phyloP scores from a whole-genome alignment of 2,888 invertebrate species.

The Mystacides longicornis region DNA sequence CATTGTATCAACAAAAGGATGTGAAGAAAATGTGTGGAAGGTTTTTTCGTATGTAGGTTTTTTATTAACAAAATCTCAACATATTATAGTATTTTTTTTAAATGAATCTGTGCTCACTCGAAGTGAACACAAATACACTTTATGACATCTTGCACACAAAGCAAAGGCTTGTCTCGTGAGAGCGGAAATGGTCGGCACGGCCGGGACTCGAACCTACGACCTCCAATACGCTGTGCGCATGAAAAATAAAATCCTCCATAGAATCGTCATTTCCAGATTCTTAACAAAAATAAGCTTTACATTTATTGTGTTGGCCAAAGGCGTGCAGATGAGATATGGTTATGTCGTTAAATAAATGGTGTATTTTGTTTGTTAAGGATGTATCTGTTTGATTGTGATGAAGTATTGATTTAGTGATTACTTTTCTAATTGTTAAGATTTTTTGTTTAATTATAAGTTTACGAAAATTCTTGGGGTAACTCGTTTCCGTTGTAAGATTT shows the following conservation, averaged over 20 bases:
- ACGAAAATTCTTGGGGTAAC: background rate
- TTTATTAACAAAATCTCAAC: too few relatives aligned
- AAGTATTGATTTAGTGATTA: background rate
- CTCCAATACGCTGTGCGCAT: too few relatives aligned
- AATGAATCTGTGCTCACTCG: too few relatives aligned
- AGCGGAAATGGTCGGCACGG: too few relatives aligned
- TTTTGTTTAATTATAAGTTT: background rate
- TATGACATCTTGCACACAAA: too few relatives aligned
- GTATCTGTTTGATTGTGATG: background rate
- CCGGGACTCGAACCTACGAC: too few relatives aligned
- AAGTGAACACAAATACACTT: too few relatives aligned
- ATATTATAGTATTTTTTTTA: too few relatives aligned
- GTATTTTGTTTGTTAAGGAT: background rate
- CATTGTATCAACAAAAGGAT: too few relatives aligned
- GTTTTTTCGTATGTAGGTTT: too few relatives aligned
- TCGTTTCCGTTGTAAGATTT: slow-evolving; percentile 1
- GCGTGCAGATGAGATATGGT: background rate
- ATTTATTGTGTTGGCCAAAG: slow-evolving; percentile 1
- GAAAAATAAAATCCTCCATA: background rate
- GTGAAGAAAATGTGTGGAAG: too few relatives aligned
- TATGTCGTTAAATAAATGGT: background rate
- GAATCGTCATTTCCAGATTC: background rate
- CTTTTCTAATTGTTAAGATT: background rate
- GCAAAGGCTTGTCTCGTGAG: too few relatives aligned
- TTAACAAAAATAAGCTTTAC: slow-evolving; percentile 1